Evolutionary conservation across 2,888 invertebrate genomes (phyloP).

Genomic region (Synergus gifuensis): DNA sequence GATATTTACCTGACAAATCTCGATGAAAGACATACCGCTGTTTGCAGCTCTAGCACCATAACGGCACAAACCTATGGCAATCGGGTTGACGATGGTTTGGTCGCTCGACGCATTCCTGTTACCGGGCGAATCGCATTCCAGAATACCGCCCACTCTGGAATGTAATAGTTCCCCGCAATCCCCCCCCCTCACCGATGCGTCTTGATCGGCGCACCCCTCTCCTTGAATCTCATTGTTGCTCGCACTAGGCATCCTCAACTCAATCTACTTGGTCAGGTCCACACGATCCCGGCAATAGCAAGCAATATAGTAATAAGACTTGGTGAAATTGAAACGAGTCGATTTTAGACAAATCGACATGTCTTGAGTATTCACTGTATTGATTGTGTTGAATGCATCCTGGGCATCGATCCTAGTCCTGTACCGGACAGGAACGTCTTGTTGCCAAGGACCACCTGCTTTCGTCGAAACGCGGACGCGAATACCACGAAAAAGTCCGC

Average conservation of each 20-base stretch:
- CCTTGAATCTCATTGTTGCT: slow-evolving; percentile 47
- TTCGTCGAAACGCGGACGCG: slow-evolving; percentile 14
- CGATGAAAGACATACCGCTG: slow-evolving; percentile 74
- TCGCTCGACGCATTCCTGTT: slow-evolving; percentile 71
- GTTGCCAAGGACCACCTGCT: slow-evolving; percentile 1
- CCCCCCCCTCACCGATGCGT: slow-evolving; percentile 64
- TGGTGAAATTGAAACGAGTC: neutral
- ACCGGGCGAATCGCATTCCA: slow-evolving; percentile 75
- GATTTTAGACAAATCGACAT: neutral
- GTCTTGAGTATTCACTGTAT: neutral
- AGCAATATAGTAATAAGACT: no score
- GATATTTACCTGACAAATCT: slow-evolving; percentile 73
- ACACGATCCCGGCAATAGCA: neutral
- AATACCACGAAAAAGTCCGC: slow-evolving; percentile 39
- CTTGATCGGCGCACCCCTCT: slow-evolving; percentile 59
- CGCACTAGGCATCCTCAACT: slow-evolving; percentile 40
- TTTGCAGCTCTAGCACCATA: slow-evolving; percentile 71
- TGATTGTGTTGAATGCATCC: neutral
- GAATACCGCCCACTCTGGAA: slow-evolving; percentile 77
- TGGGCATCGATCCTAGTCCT: neutral
- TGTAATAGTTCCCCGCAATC: slow-evolving; percentile 64
- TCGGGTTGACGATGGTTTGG: slow-evolving; percentile 58
- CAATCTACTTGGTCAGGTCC: neutral
- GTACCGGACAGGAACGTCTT: neutral
- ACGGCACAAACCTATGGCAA: slow-evolving; percentile 71